Evolutionary conservation across 2,888 invertebrate species (phyloP).

Genomic region (Acrobasis consociella): DNA sequence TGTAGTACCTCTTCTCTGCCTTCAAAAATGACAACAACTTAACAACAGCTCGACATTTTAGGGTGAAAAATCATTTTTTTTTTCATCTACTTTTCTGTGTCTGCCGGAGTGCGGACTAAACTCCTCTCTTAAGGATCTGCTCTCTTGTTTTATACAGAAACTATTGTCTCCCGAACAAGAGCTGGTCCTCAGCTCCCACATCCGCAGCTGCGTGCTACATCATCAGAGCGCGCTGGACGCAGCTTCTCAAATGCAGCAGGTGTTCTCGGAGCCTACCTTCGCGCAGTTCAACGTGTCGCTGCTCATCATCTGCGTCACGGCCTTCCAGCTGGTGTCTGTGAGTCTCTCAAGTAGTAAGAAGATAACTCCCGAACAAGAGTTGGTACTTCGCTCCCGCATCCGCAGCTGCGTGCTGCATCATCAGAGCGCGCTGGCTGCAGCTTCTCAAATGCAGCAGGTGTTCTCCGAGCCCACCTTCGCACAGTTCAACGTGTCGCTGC

Average conservation of each 20-base stretch:
- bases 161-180: constrained; percentile 48
- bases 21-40: no score
- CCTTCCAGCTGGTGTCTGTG: constrained; percentile 76
- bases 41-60: no score
- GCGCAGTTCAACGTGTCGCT: constrained; percentile 78
- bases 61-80: no score
- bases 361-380: no score
- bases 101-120: no score
- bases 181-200: constrained; percentile 40
- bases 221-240: constrained; percentile 60
- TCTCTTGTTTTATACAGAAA: constrained; percentile 32
- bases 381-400: constrained; percentile 39
- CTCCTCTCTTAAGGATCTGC: no score
- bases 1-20: no score
- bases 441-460: constrained; percentile 58
- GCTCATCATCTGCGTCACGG: constrained; percentile 80
- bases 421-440: constrained; percentile 54
- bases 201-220: constrained; percentile 50
- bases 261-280: constrained; percentile 73
- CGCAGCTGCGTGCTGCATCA: constrained; percentile 54
- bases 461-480: constrained; percentile 72
- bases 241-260: constrained; percentile 56
- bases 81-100: no score
- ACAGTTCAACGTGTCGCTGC: constrained; percentile 75
- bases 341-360: constrained; percentile 29